phyloP scores from a whole-genome alignment of 1,140 invertebrate species.

The Mycetomoellerius zeteki region DNA sequence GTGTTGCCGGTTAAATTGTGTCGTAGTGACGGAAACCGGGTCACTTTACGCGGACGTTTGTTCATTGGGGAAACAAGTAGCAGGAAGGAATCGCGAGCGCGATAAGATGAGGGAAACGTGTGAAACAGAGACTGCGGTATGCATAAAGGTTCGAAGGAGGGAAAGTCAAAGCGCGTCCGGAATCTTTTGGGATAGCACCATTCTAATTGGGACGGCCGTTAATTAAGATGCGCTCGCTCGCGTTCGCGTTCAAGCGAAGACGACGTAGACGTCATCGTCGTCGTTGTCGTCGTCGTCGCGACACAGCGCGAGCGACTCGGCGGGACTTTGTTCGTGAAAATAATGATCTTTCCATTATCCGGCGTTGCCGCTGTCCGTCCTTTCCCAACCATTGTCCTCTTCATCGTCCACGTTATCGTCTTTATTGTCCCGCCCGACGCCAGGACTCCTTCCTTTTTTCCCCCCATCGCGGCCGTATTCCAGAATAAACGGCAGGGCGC shows the following conservation, averaged over 20 bases:
- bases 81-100: conserved; percentile 51
- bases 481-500: conserved; percentile 28
- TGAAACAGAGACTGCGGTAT: conserved; percentile 9
- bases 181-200: conserved; percentile 63
- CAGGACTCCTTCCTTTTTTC: conserved; percentile 38
- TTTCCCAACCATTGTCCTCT: conserved; percentile 83
- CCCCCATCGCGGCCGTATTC: not conserved
- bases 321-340: conserved; percentile 85
- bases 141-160: conserved; percentile 28
- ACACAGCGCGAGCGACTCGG: conserved; percentile 50
- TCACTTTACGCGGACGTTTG: conserved; percentile 55
- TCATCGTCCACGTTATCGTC: conserved; percentile 85
- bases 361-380: conserved; percentile 75
- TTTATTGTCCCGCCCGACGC: conserved; percentile 79
- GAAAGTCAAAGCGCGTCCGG: conserved; percentile 58
- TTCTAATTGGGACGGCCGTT: conserved; percentile 84
- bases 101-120: conserved; percentile 42
- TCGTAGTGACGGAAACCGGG: conserved; percentile 34
- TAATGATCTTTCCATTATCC: conserved; percentile 86
- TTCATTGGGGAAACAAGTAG: conserved; percentile 51
- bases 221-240: conserved; percentile 78
- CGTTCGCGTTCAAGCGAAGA: conserved; percentile 75
- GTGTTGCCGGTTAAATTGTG: conserved; percentile 31
- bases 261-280: conserved; percentile 65
- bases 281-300: conserved; percentile 57